phyloP scores from a whole-genome alignment of 2,888 invertebrate species.

The Anthrax anthrax region DNA sequence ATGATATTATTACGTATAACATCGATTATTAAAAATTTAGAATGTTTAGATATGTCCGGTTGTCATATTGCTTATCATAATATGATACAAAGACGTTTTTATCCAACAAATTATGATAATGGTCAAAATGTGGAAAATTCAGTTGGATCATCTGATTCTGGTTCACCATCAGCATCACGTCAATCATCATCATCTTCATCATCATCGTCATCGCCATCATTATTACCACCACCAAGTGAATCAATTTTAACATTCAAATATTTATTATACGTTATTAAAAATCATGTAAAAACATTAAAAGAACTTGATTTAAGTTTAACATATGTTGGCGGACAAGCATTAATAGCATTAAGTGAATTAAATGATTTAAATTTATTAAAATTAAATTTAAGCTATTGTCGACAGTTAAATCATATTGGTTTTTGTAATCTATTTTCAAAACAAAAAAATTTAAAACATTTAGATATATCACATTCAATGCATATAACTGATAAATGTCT shows the following conservation, averaged over 20 bases:
- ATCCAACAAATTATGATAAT: slow-evolving; percentile 36
- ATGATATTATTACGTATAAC: slow-evolving; percentile 53
- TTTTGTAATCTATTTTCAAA: background rate
- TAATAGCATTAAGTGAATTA: slow-evolving; percentile 41
- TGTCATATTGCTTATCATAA: slow-evolving; percentile 58
- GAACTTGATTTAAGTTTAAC: slow-evolving; percentile 51
- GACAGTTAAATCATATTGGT: slow-evolving; percentile 22
- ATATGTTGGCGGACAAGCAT: slow-evolving; percentile 47
- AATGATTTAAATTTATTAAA: slow-evolving; percentile 27
- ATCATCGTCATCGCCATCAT: background rate
- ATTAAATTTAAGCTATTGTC: slow-evolving; percentile 22
- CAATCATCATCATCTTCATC: background rate
- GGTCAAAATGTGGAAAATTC: slow-evolving; percentile 11
- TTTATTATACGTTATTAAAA: slow-evolving; percentile 42
- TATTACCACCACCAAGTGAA: slow-evolving; percentile 39
- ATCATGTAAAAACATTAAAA: slow-evolving; percentile 41
- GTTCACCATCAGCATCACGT: background rate
- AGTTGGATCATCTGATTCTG: background rate
- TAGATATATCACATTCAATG: slow-evolving; percentile 50
- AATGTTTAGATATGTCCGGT: slow-evolving; percentile 47
- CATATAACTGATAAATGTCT: slow-evolving; percentile 51
- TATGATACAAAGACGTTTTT: slow-evolving; percentile 52
- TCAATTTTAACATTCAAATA: slow-evolving; percentile 58
- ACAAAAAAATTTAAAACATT: slow-evolving; percentile 33
- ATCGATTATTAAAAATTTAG: slow-evolving; percentile 42